A percentile compares a stretch with the other conserved stretches of the same genome.
Conservation (phyloP, 1,140 invertebrate species). For the Drosophila pectinifera region DNA sequence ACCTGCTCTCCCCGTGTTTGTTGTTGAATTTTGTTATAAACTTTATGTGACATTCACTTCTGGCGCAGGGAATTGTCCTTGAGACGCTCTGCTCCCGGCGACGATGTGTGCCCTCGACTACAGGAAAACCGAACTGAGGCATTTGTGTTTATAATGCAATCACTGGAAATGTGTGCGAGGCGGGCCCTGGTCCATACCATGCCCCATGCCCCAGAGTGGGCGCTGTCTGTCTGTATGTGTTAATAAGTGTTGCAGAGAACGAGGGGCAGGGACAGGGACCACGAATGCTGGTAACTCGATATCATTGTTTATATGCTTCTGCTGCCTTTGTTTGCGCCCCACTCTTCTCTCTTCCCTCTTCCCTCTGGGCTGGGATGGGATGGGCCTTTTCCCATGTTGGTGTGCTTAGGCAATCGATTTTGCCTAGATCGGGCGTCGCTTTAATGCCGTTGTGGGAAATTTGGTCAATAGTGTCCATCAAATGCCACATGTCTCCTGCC, state of each 20-base stretch:
- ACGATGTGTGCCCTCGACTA: conserved; percentile 7
- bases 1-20: conserved; percentile 39
- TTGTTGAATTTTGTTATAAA: conserved; percentile 65
- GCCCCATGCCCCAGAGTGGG: conserved; percentile 24
- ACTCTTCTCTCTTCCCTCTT: conserved; percentile 67
- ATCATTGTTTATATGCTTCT: conserved; percentile 81
- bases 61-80: conserved; percentile 63
- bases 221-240: conserved; percentile 36
- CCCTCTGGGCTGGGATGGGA: too few relatives aligned
- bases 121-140: conserved; percentile 30
- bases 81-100: conserved; percentile 53
- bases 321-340: conserved; percentile 75
- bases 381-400: conserved; percentile 38
- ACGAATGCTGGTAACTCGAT: conserved; percentile 75
- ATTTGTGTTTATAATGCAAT: conserved; percentile 66
- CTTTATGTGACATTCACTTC: conserved; percentile 69
- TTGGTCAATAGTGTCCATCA: conserved; percentile 26
- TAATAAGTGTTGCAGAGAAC: conserved; percentile 69
- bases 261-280: conserved; percentile 55
- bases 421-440: conserved; percentile 32
- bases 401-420: conserved; percentile 48
- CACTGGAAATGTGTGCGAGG: conserved; percentile 45
- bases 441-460: conserved; percentile 29
- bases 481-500: conserved; percentile 11
- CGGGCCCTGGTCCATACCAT: conserved; percentile 13